Evolutionary conservation across 1,140 invertebrate species (phyloP).

Genomic region (Drosophila auraria): DNA sequence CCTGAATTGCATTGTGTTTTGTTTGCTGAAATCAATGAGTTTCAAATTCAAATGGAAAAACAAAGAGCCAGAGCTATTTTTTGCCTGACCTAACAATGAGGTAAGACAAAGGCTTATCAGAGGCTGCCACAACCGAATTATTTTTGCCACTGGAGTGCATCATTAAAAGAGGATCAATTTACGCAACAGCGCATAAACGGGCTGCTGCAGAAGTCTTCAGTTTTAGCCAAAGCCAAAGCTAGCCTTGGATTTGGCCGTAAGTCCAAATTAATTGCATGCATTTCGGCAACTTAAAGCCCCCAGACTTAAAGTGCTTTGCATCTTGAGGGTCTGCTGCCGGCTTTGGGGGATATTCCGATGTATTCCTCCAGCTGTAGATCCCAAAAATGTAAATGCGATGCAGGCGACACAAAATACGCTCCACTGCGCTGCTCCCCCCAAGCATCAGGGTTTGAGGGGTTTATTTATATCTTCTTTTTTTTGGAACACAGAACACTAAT

Average conservation of each 20-base stretch:
- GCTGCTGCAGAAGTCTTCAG: constrained; percentile 12
- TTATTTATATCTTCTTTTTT: constrained; percentile 5
- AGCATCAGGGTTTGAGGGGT: neutral
- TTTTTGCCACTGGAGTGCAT: constrained; percentile 29
- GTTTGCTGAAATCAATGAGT: constrained; percentile 9
- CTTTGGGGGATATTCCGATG: constrained; percentile 10
- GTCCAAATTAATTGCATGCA: constrained; percentile 78
- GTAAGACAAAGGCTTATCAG: constrained; percentile 10
- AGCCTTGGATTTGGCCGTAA: constrained; percentile 48
- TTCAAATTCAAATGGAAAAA: neutral
- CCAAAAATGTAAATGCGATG: constrained; percentile 66
- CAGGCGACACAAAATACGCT: constrained; percentile 51
- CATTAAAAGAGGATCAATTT: constrained; percentile 39
- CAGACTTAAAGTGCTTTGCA: constrained; percentile 58
- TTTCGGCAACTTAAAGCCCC: constrained; percentile 50
- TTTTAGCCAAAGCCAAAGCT: constrained; percentile 9
- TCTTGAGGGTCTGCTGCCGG: constrained; percentile 48
- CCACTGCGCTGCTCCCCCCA: constrained; percentile 19
- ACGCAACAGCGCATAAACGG: constrained; percentile 37
- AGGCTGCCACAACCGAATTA: constrained; percentile 18
- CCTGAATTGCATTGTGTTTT: constrained; percentile 2
- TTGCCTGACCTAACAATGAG: neutral
- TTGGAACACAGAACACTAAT: constrained; percentile 49
- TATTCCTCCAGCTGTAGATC: constrained; percentile 12
- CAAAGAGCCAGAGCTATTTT: neutral